A percentile compares a stretch with the other conserved stretches of the same genome.
These are phyloP conservation scores for Rafetus swinhoei DNA, from an alignment of 2,113 vertebrate genomes.

Conservation along the genomic window DNA sequence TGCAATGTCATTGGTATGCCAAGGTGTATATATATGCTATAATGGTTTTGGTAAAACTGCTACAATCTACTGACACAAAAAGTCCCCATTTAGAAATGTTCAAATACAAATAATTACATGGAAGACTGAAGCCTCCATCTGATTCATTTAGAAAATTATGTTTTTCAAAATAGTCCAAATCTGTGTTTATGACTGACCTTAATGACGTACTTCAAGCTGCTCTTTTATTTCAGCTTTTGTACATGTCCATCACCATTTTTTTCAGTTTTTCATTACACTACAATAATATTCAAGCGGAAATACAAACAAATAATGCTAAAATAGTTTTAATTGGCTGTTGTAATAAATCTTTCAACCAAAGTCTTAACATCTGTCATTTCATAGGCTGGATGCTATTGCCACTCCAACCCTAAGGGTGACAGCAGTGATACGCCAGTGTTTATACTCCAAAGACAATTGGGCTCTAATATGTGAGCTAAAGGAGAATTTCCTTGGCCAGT, in stretches of 20 bases:
- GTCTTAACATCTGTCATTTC: neutral
- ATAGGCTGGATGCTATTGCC: neutral
- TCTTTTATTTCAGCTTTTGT: conserved; percentile 13
- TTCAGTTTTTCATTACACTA: conserved; percentile 31
- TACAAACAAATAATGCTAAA: neutral
- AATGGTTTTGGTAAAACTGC: conserved; percentile 16
- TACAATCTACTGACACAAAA: neutral
- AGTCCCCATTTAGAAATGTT: neutral
- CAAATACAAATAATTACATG: neutral
- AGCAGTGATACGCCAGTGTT: neutral
- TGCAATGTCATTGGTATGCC: neutral
- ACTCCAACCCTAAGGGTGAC: neutral
- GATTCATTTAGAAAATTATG: neutral
- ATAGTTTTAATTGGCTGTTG: neutral
- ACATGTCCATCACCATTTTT: conserved; percentile 29
- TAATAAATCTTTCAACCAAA: neutral
- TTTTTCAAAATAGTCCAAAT: conserved; percentile 27
- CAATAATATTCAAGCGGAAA: neutral
- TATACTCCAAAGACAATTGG: neutral
- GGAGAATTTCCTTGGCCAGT: neutral
- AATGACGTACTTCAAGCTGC: conserved; percentile 23
- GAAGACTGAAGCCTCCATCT: neutral
- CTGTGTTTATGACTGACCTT: conserved; percentile 1
- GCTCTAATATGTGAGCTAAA: neutral
- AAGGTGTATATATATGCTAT: neutral